Conservation (phyloP, 1,140 invertebrate genomes). For the Probaryconus sp. region DNA sequence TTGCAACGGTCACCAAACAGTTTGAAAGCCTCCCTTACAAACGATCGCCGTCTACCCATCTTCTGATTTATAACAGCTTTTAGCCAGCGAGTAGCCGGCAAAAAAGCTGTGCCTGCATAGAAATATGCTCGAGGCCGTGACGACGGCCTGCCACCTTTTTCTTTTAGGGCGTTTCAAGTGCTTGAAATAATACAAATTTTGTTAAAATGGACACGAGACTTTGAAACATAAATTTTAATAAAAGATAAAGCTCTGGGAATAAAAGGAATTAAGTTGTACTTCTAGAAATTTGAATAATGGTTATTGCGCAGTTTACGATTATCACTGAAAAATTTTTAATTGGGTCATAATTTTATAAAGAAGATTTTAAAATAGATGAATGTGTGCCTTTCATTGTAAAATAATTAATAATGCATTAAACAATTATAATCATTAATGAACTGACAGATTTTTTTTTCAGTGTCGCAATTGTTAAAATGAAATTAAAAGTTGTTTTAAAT, state of each 20-base stretch:
- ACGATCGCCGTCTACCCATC: slow-evolving; percentile 69
- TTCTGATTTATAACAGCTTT: slow-evolving; percentile 78
- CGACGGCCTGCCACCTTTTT: slow-evolving; percentile 53
- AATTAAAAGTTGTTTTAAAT: too few species aligned
- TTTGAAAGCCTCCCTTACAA: slow-evolving; percentile 70
- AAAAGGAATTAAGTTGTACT: slow-evolving; percentile 21
- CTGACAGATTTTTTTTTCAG: too few species aligned
- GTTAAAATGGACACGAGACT: slow-evolving; percentile 47
- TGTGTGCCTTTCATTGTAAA: too few species aligned
- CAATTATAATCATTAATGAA: too few species aligned
- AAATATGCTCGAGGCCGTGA: slow-evolving; percentile 64
- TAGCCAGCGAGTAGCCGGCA: slow-evolving; percentile 67
- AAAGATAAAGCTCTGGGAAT: slow-evolving; percentile 24
- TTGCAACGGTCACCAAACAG: slow-evolving; percentile 64
- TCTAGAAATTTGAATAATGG: slow-evolving; percentile 24
- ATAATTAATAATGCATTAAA: too few species aligned
- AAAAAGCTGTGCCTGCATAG: slow-evolving; percentile 70
- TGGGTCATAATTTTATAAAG: too few species aligned
- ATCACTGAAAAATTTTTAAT: too few species aligned
- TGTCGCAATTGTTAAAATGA: too few species aligned
- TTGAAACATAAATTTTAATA: slow-evolving; percentile 49
- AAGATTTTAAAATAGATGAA: too few species aligned
- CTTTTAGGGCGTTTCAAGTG: slow-evolving; percentile 40
- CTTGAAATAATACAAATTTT: slow-evolving; percentile 37
- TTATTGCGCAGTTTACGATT: too few species aligned